Evolutionary conservation across 2,888 invertebrate species (phyloP).

Genomic region (Idaea biselata): DNA sequence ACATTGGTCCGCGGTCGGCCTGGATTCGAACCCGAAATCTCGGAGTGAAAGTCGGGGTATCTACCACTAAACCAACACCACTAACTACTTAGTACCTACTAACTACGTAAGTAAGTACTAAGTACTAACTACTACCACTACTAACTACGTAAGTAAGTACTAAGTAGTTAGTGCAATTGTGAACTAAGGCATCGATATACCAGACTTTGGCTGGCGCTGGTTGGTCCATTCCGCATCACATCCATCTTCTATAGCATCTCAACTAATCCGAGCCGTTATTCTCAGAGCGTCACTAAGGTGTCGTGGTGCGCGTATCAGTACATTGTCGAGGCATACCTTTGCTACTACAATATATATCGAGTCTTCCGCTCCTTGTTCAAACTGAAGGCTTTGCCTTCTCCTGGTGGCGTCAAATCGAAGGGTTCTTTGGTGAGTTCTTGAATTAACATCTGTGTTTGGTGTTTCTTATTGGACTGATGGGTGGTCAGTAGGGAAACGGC

Average conservation of each 20-base stretch:
- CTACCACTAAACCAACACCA: too few relatives aligned
- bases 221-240: not conserved
- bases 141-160: too few relatives aligned
- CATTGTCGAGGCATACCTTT: constrained; percentile 2
- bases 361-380: constrained; percentile 3
- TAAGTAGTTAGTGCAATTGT: too few relatives aligned
- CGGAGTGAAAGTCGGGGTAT: too few relatives aligned
- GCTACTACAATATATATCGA: constrained; percentile 3
- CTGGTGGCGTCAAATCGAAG: not conserved
- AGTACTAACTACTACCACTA: too few relatives aligned
- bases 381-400: not conserved
- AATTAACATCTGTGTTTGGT: not conserved
- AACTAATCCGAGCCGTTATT: not conserved
- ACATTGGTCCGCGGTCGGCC: too few relatives aligned
- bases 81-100: too few relatives aligned
- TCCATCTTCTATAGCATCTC: not conserved
- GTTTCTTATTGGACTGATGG: not conserved
- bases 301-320: constrained; percentile 4
- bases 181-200: too few relatives aligned
- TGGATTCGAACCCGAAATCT: too few relatives aligned
- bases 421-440: constrained; percentile 23
- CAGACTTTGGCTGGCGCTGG: not conserved
- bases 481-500: too few relatives aligned
- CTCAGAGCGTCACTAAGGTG: not conserved
- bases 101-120: too few relatives aligned